phyloP scores from a whole-genome alignment of 2,888 invertebrate genomes.

The Xylota sylvarum region DNA sequence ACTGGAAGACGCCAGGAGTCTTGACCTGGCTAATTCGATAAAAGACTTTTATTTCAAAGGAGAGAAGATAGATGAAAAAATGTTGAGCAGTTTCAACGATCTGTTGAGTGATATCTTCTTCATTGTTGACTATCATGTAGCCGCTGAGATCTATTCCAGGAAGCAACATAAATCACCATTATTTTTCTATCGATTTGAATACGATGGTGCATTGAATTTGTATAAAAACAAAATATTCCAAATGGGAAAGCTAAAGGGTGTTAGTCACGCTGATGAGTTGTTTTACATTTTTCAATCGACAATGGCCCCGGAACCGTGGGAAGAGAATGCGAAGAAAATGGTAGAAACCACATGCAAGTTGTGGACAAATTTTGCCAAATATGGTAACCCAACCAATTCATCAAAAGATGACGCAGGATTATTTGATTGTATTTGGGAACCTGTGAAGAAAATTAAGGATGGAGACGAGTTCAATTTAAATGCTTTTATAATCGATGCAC shows the following conservation, averaged over 20 bases:
- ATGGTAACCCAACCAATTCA: conserved; percentile 78
- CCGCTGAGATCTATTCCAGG: conserved; percentile 69
- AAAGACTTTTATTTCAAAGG: conserved; percentile 84
- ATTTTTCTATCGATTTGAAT: conserved; percentile 86
- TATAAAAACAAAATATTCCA: conserved; percentile 81
- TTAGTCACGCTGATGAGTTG: conserved; percentile 87
- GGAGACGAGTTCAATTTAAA: conserved; percentile 66
- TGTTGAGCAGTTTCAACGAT: conserved; percentile 84
- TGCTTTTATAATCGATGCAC: conserved; percentile 49
- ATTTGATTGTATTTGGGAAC: conserved; percentile 76
- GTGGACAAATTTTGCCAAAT: conserved; percentile 88
- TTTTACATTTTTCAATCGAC: conserved; percentile 85
- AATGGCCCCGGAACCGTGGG: conserved; percentile 68
- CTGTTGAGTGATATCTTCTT: conserved; percentile 84
- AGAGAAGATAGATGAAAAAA: conserved; percentile 82
- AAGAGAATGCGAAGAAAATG: conserved; percentile 79
- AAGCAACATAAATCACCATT: conserved; percentile 82
- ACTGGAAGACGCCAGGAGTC: conserved; percentile 39
- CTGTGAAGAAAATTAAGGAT: conserved; percentile 58
- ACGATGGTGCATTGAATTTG: conserved; percentile 85
- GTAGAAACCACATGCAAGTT: conserved; percentile 85
- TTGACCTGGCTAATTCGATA: conserved; percentile 63
- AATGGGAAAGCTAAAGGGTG: conserved; percentile 84
- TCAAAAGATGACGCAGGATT: background rate
- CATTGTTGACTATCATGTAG: conserved; percentile 33